Percentiles rank a stretch among this genome's conserved stretches.
These are phyloP conservation scores for Hydropotes inermis DNA, from an alignment of 2,113 vertebrate genomes.

Conservation along the genomic window DNA sequence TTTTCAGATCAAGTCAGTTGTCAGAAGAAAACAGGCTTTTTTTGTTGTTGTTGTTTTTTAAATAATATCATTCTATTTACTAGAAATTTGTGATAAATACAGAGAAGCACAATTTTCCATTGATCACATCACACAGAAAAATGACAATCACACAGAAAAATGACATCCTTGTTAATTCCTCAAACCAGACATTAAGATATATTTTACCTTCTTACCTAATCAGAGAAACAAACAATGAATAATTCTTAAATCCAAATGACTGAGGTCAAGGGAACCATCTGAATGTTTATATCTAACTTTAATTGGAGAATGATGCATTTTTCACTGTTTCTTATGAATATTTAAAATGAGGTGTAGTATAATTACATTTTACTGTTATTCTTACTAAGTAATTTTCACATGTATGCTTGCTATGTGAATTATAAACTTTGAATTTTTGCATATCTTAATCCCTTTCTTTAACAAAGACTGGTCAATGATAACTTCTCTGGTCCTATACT, in stretches of 20 bases:
- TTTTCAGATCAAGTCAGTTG: not conserved
- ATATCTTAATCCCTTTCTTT: not conserved
- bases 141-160: not conserved
- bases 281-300: not conserved
- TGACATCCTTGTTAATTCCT: not conserved
- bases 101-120: not conserved
- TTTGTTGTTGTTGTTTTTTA: not conserved
- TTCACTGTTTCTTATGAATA: not conserved
- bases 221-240: not conserved
- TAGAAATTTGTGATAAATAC: not conserved
- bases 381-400: not conserved
- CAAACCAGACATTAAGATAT: not conserved
- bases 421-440: not conserved
- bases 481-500: not conserved
- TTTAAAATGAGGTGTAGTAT: not conserved
- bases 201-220: not conserved
- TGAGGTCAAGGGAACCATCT: not conserved
- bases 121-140: not conserved
- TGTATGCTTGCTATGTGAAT: not conserved
- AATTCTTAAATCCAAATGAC: not conserved
- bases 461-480: not conserved
- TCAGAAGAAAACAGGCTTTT: not conserved
- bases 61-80: not conserved
- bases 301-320: not conserved
- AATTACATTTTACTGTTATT: not conserved